Conservation (phyloP, 2,888 invertebrate genomes). For the Patella pellucida region DNA sequence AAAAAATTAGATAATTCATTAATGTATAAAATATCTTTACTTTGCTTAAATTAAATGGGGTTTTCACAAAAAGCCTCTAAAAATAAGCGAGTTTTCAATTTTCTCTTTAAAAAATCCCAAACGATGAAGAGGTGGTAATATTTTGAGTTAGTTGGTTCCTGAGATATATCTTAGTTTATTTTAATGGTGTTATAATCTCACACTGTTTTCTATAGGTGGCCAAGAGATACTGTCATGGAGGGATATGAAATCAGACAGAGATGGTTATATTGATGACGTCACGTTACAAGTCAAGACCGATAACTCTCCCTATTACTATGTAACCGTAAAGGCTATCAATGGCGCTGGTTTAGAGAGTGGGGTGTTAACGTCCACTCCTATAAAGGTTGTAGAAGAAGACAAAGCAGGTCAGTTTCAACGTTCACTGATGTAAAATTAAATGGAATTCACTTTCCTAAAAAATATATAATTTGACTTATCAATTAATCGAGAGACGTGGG, state of each 20-base stretch:
- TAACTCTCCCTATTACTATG: conserved; percentile 50
- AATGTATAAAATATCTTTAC: background rate
- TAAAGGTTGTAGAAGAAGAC: conserved; percentile 49
- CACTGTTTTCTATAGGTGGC: conserved; percentile 20
- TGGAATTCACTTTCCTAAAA: too few relatives aligned
- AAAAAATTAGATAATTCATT: background rate
- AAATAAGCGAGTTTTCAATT: too few relatives aligned
- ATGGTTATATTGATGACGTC: conserved; percentile 36
- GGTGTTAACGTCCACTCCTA: conserved; percentile 31
- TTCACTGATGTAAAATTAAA: too few relatives aligned
- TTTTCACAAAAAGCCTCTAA: too few relatives aligned
- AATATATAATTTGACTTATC: too few relatives aligned
- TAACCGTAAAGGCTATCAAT: conserved; percentile 46
- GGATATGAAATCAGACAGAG: conserved; percentile 22
- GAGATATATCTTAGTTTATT: too few relatives aligned
- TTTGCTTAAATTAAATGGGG: too few relatives aligned
- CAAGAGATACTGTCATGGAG: conserved; percentile 41
- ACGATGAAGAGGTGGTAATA: too few relatives aligned
- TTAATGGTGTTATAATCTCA: too few relatives aligned
- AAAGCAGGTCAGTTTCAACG: conserved; percentile 37
- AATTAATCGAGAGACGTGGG: too few relatives aligned
- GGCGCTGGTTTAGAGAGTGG: conserved; percentile 43
- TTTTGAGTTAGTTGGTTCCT: too few relatives aligned
- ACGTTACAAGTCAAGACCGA: conserved; percentile 31
- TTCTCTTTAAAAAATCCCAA: too few relatives aligned